Evolutionary conservation across 2,888 invertebrate genomes (phyloP).

Genomic region (Autographa pulchrina): DNA sequence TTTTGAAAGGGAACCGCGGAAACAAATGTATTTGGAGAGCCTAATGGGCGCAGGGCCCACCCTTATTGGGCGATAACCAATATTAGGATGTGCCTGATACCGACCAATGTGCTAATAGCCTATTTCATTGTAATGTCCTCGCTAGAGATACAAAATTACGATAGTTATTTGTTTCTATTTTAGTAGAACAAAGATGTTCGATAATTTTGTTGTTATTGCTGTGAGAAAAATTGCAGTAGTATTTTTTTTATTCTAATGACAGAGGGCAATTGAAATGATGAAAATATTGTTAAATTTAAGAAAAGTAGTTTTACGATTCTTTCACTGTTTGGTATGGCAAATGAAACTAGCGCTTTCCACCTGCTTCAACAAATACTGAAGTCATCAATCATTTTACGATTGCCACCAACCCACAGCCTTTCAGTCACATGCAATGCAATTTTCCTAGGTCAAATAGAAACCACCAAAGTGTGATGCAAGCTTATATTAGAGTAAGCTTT

Average conservation of each 20-base stretch:
- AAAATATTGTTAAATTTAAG: too few relatives aligned
- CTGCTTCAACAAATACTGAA: slow-evolving; percentile 30
- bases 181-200: neutral
- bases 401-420: slow-evolving; percentile 11
- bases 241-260: too few relatives aligned
- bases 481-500: neutral
- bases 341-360: slow-evolving; percentile 37
- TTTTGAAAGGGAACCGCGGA: slow-evolving; percentile 44
- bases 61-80: slow-evolving; percentile 67
- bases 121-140: slow-evolving; percentile 55
- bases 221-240: too few relatives aligned
- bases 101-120: slow-evolving; percentile 62
- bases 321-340: slow-evolving; percentile 24
- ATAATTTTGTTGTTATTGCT: neutral
- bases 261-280: too few relatives aligned
- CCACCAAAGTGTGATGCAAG: too few relatives aligned
- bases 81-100: slow-evolving; percentile 61
- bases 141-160: slow-evolving; percentile 38
- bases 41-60: slow-evolving; percentile 49
- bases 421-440: neutral
- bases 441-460: too few relatives aligned
- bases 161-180: slow-evolving; percentile 13
- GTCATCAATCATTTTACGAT: slow-evolving; percentile 59
- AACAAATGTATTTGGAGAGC: slow-evolving; percentile 54
- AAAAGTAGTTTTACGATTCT: neutral